Base-by-base conservation (phyloP, 2,797 vertebrate genomes). In the Thalassophryne amazonica region DNA sequence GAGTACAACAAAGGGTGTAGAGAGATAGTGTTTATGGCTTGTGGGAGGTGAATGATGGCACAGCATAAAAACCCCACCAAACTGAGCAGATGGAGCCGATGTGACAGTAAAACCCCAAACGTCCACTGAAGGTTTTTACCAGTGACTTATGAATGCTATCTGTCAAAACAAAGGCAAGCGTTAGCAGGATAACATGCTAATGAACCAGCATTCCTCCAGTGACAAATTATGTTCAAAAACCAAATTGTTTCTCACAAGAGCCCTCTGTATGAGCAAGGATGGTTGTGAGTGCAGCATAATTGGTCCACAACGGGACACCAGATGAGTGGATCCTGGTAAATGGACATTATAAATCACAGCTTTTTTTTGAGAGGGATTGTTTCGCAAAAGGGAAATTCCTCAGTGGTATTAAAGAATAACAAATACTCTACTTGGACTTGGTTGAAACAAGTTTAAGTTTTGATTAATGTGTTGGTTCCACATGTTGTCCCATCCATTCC, bases 131-230 rank as follows among this genome's bases (percentile, higher is more conserved):
- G 86, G 81, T 85, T 88, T 85, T 85, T 86, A 87, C 74, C 75
- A 66, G 87, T 91, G 88, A 91, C 88, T 91, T 92, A 92, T 90
- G 88, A 91, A 89, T 90, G 88, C 86, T 81, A 88, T 90, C 85
- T 88, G 87, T 92, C 88, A 89, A 84, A 90, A 90, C 87, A 89
- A 91, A 88, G 73, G 67, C 76, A 43, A 62, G 72, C 78, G 80
- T 86, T 88, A 84, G 86, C 85, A 76, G 71, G 83, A 85, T 85
- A 77, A 84, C 87, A 91, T 91, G 89, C 84, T 90, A 91, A 91
- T 91, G 85, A 90, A 81, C 65, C 73, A 38, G 63, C 59, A 14
- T 57, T 42, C 60, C 69, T 69, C 60, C 3, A 11, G 60, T 82
- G 69, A 89, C 84, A 89, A 91, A 91, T 89, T 80, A 84, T 55